A percentile compares a stretch with the other conserved stretches of the same genome.
phyloP scores from a whole-genome alignment of 2,888 invertebrate genomes.

The Ferrisia virgata region DNA sequence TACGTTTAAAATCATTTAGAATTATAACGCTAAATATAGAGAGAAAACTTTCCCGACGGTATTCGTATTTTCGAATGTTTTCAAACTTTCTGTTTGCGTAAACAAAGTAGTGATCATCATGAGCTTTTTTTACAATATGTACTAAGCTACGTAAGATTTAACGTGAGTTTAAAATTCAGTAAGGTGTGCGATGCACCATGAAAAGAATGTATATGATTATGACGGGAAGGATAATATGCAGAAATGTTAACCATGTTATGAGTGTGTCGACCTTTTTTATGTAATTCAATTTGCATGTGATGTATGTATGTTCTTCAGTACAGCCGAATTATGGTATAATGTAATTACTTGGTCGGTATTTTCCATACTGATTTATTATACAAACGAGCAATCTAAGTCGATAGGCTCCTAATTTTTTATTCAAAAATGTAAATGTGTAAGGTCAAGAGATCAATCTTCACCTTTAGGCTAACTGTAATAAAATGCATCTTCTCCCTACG shows the following conservation, averaged over 20 bases:
- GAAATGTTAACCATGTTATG: not conserved
- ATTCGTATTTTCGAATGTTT: too few species aligned
- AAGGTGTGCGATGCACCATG: not conserved
- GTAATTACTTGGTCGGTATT: not conserved
- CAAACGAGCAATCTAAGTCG: not conserved
- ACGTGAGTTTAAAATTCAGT: too few species aligned
- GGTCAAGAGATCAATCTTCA: not conserved
- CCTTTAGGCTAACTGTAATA: not conserved
- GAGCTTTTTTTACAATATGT: too few species aligned
- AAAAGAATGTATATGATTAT: not conserved
- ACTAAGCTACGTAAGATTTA: not conserved
- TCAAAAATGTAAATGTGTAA: slow-evolving; percentile 3
- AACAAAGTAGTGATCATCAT: too few species aligned
- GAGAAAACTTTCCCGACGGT: too few species aligned
- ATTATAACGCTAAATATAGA: too few species aligned
- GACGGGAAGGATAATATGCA: not conserved
- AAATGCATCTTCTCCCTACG: not conserved
- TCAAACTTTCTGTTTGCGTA: too few species aligned
- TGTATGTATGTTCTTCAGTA: not conserved
- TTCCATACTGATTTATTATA: not conserved
- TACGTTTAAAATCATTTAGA: too few species aligned
- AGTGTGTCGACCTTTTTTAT: not conserved
- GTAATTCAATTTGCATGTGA: slow-evolving; percentile 1
- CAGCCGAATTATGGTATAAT: not conserved
- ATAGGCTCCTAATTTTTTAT: not conserved